Base-by-base conservation (phyloP, 2,113 vertebrate genomes). In the Oncorhynchus mykiss region DNA sequence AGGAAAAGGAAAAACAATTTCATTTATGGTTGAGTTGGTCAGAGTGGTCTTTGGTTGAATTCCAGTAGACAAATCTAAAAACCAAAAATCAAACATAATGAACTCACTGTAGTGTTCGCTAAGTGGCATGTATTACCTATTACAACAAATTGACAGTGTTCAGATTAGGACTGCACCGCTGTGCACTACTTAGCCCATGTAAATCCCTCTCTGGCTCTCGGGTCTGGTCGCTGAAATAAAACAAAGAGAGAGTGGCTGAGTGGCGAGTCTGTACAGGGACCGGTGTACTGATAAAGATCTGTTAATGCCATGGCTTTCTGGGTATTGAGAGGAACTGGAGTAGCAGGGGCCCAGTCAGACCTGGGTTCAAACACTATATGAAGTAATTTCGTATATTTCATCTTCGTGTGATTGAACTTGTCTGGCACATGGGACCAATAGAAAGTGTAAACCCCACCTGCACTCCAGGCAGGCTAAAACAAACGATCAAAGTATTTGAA, bases 221-320 rank as follows among this genome's bases (percentile, higher is more conserved):
- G 39, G 82, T 13, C 9, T 78, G 85, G 78, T 89, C 22, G 73
- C 76, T 86, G 79, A 86, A 86, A 85, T 80, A 83, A 88, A 90
- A 89, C 80, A 91, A 89, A 85, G 82, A 77, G 39, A 12, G 39
- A 11, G 39, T 45, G 39, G 39, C 39, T 76, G 22, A 18, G 73
- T 64, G 60, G 60, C 77, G 81, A 88, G 86, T 78, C 83, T 0
- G 66, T 73, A 79, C 84, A 85, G 81, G 81, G 86, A 88, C 80
- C 77, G 71, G 75, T 79, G 68, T 76, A 68, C 77, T 82, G 91
- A 91, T 91, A 89, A 91, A 80, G 87, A 91, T 90, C 87, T 87
- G 85, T 80, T 86, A 79, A 77, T 86, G 82, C 81, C 12, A 67
- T 57, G 82, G 78, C 82, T 86, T 89, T 87, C 84, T 79, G 85